Base-by-base conservation (phyloP, 2,888 invertebrate genomes). In the Drosophila kambysellisi region DNA sequence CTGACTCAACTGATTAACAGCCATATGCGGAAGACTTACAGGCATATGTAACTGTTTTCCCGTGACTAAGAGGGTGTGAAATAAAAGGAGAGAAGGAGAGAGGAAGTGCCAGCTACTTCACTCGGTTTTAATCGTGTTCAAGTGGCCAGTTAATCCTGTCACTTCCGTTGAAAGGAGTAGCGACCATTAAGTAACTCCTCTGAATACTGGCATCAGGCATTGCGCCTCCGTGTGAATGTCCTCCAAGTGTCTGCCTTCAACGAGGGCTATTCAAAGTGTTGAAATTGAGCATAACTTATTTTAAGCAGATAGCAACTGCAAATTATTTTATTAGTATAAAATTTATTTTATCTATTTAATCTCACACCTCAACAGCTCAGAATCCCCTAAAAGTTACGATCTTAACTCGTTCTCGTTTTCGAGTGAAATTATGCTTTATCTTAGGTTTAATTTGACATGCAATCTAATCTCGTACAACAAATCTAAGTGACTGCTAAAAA, bases 141-240 rank as follows among this genome's bases (percentile, higher is more conserved):
- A 88, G 90, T 89, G 82, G 78, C 79, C 88, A 76, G 80, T 83
- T 88, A 88, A 88, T 89, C 86, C 87, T 74, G 72, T 53, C 80
- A 62, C 86, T 88, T 89, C 88, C 88, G 73, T 52, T 58, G 73
- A 25, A 33, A 65, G 41, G n/a, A 64, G 32, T 37, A 66, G 77
- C 51, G 39, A 48, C 56, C 54, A 54, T 66, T 70, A 41, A 43
- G 25, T 51, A 32, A 62, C 39, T 39, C 57, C 41, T 32, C 51
- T 70, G 72, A 75, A 73, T 68, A 66, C 67, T 70, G 61, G 61
- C 60, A 72, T 73, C 70, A 56, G 17, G 81, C 59, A 60, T 35
- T 74, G 68, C 79, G 82, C 76, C 79, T 85, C 69, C 71, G 79
- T 75, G 71, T 76, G 62, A 76, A 74, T 67, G 81, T 66, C 58